These are phyloP conservation scores for Pygoscelis adeliae DNA, from an alignment of 2,113 vertebrate species.

Conservation along the genomic window DNA sequence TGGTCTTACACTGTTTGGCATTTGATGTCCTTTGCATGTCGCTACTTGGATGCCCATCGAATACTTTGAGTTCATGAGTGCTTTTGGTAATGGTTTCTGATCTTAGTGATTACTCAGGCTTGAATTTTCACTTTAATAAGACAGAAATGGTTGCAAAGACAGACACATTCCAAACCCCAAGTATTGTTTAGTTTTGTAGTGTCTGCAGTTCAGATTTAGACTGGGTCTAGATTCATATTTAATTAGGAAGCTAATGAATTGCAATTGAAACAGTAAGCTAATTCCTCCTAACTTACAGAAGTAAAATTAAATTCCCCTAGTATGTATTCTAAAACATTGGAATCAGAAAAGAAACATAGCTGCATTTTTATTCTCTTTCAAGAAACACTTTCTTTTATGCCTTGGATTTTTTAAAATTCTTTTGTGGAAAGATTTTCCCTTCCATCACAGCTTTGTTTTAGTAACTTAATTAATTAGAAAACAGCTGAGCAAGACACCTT, in stretches of 20 bases:
- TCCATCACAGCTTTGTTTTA: not conserved
- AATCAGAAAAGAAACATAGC: not conserved
- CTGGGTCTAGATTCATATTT: not conserved
- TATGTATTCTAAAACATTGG: not conserved
- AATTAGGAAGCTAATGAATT: not conserved
- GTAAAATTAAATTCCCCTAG: not conserved
- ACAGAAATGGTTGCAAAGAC: not conserved
- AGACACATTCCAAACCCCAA: not conserved
- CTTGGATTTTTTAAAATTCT: not conserved
- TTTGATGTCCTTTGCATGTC: not conserved
- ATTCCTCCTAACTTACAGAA: not conserved
- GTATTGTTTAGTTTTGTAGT: not conserved
- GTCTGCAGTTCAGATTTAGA: not conserved
- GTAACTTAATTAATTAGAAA: constrained; percentile 31
- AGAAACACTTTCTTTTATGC: not conserved
- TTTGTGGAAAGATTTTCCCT: not conserved
- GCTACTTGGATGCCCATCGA: rapidly evolving
- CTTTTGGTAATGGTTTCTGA: not conserved
- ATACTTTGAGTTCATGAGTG: not conserved
- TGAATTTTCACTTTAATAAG: not conserved
- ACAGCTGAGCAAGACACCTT: not conserved
- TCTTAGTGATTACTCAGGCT: not conserved
- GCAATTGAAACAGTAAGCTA: not conserved
- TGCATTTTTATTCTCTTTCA: not conserved
- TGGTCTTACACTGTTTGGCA: not conserved